Evolutionary conservation across 2,888 invertebrate genomes (phyloP).

Genomic region (Bombylius discolor): DNA sequence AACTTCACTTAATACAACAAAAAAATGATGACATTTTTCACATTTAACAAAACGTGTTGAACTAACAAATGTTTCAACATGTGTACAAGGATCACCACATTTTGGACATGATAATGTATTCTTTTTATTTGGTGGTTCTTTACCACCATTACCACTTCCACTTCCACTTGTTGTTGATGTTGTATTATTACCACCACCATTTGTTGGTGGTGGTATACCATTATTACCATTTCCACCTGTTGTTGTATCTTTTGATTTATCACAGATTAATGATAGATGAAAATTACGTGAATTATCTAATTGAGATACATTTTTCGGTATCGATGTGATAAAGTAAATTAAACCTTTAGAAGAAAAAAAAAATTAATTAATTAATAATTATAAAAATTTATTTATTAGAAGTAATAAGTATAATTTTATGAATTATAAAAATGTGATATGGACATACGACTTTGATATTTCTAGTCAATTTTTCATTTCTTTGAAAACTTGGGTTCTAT

Average conservation of each 20-base stretch:
- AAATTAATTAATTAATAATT: not conserved
- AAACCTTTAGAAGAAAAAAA: conserved; percentile 8
- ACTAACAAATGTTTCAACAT: conserved; percentile 94
- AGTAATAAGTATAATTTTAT: too few species aligned
- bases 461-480: too few species aligned
- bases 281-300: conserved; percentile 11
- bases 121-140: conserved; percentile 44
- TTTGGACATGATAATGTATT: conserved; percentile 83
- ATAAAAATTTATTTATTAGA: not conserved
- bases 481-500: too few species aligned
- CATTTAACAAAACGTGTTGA: conserved; percentile 95
- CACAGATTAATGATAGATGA: conserved; percentile 16
- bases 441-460: too few species aligned
- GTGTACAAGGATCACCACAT: conserved; percentile 93
- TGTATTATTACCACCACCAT: not conserved
- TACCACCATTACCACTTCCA: conserved; percentile 33
- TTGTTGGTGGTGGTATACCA: conserved; percentile 3
- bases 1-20: conserved; percentile 86
- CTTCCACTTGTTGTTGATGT: conserved; percentile 5
- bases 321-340: conserved; percentile 11
- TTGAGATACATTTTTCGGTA: conserved; percentile 4
- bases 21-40: conserved; percentile 96
- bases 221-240: not conserved
- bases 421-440: too few species aligned
- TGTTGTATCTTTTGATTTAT: conserved; percentile 17